Conservation (phyloP, 2,113 vertebrate genomes). For the Poeciliopsis prolifica region DNA sequence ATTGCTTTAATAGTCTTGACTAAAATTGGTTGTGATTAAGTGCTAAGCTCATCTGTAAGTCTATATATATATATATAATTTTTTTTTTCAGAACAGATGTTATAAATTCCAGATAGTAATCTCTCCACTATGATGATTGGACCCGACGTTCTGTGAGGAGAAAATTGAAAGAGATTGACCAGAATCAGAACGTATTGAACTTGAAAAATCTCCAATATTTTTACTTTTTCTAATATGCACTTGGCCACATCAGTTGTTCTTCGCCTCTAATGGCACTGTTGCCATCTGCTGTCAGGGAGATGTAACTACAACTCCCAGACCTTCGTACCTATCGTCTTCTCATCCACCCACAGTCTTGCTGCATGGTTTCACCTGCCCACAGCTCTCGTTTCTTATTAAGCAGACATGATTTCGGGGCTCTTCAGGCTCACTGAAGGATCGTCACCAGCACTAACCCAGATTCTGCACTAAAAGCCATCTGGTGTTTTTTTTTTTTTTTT, state of each 20-base stretch:
- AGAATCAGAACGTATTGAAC: background rate
- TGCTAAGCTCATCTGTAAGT: background rate
- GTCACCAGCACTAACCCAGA: conserved; percentile 60
- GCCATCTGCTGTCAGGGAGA: conserved; percentile 55
- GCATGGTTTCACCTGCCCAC: conserved; percentile 32
- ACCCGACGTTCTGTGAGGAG: background rate
- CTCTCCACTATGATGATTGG: background rate
- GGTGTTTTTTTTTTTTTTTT: conserved; percentile 18
- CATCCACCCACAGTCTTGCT: conserved; percentile 3
- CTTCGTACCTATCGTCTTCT: conserved; percentile 6
- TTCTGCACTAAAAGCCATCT: conserved; percentile 47
- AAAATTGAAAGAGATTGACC: background rate
- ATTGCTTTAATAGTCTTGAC: background rate
- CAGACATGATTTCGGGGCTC: conserved; percentile 13
- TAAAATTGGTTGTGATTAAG: background rate
- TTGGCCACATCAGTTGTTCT: background rate
- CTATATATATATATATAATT: background rate
- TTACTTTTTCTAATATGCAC: background rate
- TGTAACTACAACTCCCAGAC: conserved; percentile 35
- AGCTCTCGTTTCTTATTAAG: conserved; percentile 26
- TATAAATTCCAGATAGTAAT: conserved; percentile 29
- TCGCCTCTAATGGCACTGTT: conserved; percentile 12
- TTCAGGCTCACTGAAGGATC: conserved; percentile 9
- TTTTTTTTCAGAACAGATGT: conserved; percentile 3
- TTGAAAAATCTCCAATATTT: background rate